Evolutionary conservation across 53 echinoderm and acorn worm genomes (phyloP), one percentile per base, ranked within the genome.

Genomic region (Zoroaster sp.): DNA sequence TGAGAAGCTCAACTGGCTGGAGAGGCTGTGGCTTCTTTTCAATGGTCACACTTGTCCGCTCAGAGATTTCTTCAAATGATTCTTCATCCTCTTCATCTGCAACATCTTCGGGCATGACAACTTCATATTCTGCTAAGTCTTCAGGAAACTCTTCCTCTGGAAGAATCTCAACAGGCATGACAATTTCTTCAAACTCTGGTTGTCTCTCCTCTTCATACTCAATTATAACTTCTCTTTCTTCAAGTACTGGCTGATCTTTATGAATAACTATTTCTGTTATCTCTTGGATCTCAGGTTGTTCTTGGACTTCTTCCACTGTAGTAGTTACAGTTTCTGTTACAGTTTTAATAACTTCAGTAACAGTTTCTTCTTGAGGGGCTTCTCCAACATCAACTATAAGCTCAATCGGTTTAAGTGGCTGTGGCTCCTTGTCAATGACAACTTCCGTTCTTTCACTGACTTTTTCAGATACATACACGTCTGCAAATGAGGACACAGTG

Each of bases 401-500:
- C 44, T 94, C 92, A 81, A 94, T 59, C 40, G 92, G 89, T 49
- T 69, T 49, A 36, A 80, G 51, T 42, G 92, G 95, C 69, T 83
- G 52, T 77, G 87, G 83, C 74, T 91, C 93, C 38, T 89, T 87
- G 23, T 92, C 92, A 67, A 94, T 87, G 52, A 81, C 30, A 69
- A 93, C 80, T 81, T 95, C 78, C 39, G 90, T 81, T 13, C 43
- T 69, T 82, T 90, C 93, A 43, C 45, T 53, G 0, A 51, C 65
- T 73, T 92, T 74, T 68, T 89, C 91, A 35, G 85, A 82, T 32
- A 91, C 88, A 77, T 89, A 93, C n/a, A 96, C 75, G 69, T 94
- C 94, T 74, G 93, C 94, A 89, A 89, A 93, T 52, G 96, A 89
- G 73, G 95, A 94, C 1, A 97, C 94, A 73, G 95, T 88, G 32